A percentile compares a stretch with the other conserved stretches of the same genome.
phyloP scores from a whole-genome alignment of 2,113 vertebrate species.

The Desmodus rotundus region DNA sequence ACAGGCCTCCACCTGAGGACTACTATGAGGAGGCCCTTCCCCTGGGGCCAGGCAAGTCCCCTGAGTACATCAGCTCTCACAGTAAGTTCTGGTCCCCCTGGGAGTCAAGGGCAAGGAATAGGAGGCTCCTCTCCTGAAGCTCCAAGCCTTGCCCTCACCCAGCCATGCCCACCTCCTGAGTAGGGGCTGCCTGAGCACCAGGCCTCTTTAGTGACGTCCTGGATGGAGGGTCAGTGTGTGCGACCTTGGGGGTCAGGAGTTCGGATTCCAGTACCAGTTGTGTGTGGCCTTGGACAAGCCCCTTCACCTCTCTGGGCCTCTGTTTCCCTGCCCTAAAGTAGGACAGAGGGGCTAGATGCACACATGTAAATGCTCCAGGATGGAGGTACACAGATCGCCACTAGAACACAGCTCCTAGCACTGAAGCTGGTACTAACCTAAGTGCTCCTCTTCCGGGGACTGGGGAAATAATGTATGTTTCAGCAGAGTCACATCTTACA shows the following conservation, averaged over 20 bases:
- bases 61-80: constrained; percentile 93
- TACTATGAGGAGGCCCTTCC: constrained; percentile 98
- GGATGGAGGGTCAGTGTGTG: no score
- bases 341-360: background rate
- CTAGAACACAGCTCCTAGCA: background rate
- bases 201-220: background rate
- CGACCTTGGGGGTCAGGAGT: background rate
- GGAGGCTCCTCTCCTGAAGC: background rate
- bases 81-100: constrained; percentile 81
- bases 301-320: background rate
- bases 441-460: background rate
- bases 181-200: background rate
- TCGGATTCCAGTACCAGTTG: background rate
- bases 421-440: background rate
- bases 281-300: background rate
- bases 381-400: background rate
- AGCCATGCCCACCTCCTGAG: background rate
- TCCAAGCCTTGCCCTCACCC: background rate
- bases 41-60: constrained; percentile 90
- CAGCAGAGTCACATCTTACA: background rate
- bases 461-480: background rate
- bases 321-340: background rate
- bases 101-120: background rate
- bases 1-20: constrained; percentile 93
- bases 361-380: background rate